Percentiles rank a stretch among this genome's conserved stretches.
phyloP scores from a whole-genome alignment of 2,797 vertebrate genomes.

The Centroberyx gerrardi region DNA sequence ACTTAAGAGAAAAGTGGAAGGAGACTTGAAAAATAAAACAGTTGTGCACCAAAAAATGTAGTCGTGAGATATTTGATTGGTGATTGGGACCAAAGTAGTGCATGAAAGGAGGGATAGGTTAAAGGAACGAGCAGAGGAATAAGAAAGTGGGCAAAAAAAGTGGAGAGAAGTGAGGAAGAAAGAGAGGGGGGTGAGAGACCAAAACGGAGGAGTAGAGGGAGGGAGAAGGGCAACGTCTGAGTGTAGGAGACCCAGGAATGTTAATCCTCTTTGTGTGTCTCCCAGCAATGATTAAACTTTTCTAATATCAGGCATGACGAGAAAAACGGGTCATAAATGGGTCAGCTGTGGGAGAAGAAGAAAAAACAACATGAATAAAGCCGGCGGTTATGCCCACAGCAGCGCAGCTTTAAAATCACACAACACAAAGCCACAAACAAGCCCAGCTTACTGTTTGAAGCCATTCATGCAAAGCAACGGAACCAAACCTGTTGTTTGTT shows the following conservation, averaged over 20 bases:
- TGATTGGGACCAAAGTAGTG: conserved; percentile 6
- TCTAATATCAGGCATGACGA: conserved; percentile 82
- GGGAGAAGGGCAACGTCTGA: conserved; percentile 77
- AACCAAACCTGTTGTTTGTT: conserved; percentile 38
- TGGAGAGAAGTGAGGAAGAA: conserved; percentile 36
- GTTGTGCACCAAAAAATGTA: too few species aligned
- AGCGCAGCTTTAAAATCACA: conserved; percentile 53
- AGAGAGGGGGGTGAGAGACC: conserved; percentile 33
- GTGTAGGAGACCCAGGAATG: conserved; percentile 83
- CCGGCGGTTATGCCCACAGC: conserved; percentile 56
- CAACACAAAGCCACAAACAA: conserved; percentile 58
- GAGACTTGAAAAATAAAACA: background rate
- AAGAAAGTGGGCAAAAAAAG: conserved; percentile 43
- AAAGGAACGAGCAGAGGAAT: conserved; percentile 24
- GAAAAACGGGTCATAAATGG: conserved; percentile 77
- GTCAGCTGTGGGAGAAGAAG: conserved; percentile 70
- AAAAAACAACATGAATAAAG: conserved; percentile 59
- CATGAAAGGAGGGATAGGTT: conserved; percentile 4
- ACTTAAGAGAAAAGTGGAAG: background rate
- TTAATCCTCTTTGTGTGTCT: conserved; percentile 86
- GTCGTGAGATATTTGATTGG: background rate
- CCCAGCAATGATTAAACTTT: conserved; percentile 85
- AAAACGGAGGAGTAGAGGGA: conserved; percentile 57
- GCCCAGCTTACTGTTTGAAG: conserved; percentile 29
- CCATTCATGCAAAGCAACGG: conserved; percentile 22